Evolutionary conservation across 2,797 vertebrate species (phyloP).

Genomic region (Channallabes apus): DNA sequence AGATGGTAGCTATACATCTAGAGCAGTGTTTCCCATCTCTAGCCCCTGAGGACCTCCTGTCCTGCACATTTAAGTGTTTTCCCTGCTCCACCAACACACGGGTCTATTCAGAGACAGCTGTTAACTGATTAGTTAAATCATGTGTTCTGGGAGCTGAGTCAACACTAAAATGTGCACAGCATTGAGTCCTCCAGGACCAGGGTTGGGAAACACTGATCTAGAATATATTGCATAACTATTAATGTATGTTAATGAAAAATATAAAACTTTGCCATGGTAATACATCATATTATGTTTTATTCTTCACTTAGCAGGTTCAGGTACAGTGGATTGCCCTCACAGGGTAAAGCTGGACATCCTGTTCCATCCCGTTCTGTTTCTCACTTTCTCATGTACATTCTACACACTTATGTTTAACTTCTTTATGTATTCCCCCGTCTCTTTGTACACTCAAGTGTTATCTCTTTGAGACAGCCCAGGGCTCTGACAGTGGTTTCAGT

Average conservation of each 20-base stretch:
- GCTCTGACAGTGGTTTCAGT: conserved; percentile 59
- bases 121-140: too few relatives aligned
- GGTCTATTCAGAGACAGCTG: too few relatives aligned
- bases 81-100: too few relatives aligned
- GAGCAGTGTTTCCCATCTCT: too few relatives aligned
- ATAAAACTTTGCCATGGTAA: not conserved
- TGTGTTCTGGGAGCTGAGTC: too few relatives aligned
- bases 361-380: not conserved
- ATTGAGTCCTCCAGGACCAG: too few relatives aligned
- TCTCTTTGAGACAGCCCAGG: conserved; percentile 27
- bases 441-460: conserved; percentile 47
- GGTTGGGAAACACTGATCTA: too few relatives aligned
- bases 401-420: not conserved
- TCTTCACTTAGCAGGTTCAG: not conserved
- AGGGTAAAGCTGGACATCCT: not conserved
- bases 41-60: too few relatives aligned
- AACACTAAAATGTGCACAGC: too few relatives aligned
- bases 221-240: too few relatives aligned
- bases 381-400: not conserved
- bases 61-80: too few relatives aligned
- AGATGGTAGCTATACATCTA: too few relatives aligned
- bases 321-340: not conserved
- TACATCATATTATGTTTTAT: not conserved
- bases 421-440: conserved; percentile 10
- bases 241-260: not conserved